A percentile compares a stretch with the other conserved stretches of the same genome.
These are phyloP conservation scores for Gambelia wislizenii DNA, from an alignment of 2,797 vertebrate species.

Conservation along the genomic window DNA sequence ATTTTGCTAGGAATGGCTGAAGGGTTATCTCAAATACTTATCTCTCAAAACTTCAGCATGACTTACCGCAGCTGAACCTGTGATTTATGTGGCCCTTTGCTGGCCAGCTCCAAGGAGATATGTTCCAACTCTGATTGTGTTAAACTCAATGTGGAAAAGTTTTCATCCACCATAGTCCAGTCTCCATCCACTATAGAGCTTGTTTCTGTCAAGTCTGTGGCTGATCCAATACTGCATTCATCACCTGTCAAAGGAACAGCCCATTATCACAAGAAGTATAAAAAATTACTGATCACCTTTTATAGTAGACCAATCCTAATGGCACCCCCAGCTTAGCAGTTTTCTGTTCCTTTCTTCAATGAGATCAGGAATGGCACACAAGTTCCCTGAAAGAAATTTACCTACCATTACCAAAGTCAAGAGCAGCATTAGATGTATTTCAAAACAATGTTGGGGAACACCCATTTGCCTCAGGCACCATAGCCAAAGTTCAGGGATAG, in stretches of 20 bases:
- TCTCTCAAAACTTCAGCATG: neutral
- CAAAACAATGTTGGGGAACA: too few relatives aligned
- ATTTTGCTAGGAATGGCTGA: neutral
- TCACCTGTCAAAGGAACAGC: conserved; percentile 87
- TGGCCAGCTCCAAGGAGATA: conserved; percentile 96
- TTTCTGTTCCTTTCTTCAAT: neutral
- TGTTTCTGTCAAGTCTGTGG: conserved; percentile 97
- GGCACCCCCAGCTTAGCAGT: neutral
- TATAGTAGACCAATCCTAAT: neutral
- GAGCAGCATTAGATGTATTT: neutral
- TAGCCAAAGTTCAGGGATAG: too few relatives aligned
- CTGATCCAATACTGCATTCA: conserved; percentile 97
- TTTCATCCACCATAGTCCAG: conserved; percentile 98
- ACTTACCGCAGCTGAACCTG: conserved; percentile 96
- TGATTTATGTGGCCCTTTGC: conserved; percentile 96
- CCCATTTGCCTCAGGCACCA: too few relatives aligned
- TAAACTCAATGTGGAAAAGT: conserved; percentile 90
- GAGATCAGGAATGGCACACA: neutral
- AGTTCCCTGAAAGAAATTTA: neutral
- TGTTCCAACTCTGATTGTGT: conserved; percentile 96
- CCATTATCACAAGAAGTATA: neutral
- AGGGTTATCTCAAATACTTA: neutral
- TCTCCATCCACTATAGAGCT: conserved; percentile 98
- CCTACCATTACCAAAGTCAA: neutral
- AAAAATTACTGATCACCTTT: neutral